Evolutionary conservation across 2,888 invertebrate species (phyloP).

Genomic region (Apamea monoglypha): DNA sequence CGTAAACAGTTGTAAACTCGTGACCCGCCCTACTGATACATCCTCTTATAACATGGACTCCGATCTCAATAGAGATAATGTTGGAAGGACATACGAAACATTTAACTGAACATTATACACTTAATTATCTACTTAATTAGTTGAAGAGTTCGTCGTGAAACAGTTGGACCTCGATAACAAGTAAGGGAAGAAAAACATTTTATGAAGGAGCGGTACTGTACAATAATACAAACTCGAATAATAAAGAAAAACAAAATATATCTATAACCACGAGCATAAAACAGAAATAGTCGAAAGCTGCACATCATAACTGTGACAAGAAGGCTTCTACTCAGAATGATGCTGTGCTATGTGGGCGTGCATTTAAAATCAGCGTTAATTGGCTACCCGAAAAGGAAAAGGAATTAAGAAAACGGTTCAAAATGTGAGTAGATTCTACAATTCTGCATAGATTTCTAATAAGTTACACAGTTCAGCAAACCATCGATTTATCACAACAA

Average conservation of each 20-base stretch:
- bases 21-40: conserved; percentile 47
- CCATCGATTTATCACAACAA: not conserved
- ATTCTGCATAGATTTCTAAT: not conserved
- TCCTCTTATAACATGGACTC: conserved; percentile 31
- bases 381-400: too few species aligned
- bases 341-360: too few species aligned
- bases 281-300: too few species aligned
- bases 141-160: not conserved
- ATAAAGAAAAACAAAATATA: too few species aligned
- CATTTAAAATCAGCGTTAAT: too few species aligned
- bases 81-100: conserved; percentile 13
- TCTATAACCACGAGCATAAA: too few species aligned
- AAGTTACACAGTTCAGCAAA: not conserved
- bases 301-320: too few species aligned
- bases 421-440: not conserved
- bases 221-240: not conserved
- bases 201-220: not conserved
- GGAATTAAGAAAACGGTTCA: not conserved
- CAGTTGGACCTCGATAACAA: not conserved
- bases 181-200: not conserved
- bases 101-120: not conserved
- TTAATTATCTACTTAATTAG: not conserved
- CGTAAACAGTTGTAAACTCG: conserved; percentile 38
- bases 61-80: conserved; percentile 24
- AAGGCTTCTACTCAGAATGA: too few species aligned